A percentile compares a stretch with the other conserved stretches of the same genome.
These are phyloP conservation scores for Okamejei kenojei DNA, from an alignment of 2,797 vertebrate species.

Conservation along the genomic window DNA sequence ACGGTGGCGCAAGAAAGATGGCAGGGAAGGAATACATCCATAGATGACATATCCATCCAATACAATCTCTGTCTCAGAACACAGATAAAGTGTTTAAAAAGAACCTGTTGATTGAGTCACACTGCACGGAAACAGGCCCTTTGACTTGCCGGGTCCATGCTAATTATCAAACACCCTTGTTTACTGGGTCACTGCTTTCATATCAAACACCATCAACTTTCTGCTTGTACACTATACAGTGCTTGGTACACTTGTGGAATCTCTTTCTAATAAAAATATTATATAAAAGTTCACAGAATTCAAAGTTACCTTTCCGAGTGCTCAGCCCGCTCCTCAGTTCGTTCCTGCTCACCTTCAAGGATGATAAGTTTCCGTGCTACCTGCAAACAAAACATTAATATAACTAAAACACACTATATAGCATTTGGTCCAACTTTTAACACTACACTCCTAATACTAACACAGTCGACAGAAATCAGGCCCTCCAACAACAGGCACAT, in stretches of 20 bases:
- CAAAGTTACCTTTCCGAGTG: conserved; percentile 84
- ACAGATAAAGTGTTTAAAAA: too few species aligned
- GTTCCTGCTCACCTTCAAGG: conserved; percentile 89
- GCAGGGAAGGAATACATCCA: too few species aligned
- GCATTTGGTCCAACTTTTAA: background rate
- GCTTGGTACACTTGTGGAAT: background rate
- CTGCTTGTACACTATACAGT: too few species aligned
- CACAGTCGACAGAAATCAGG: background rate
- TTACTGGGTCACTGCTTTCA: background rate
- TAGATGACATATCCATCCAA: too few species aligned
- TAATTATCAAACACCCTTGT: background rate
- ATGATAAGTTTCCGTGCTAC: conserved; percentile 93
- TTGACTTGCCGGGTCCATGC: too few species aligned
- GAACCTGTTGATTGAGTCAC: too few species aligned
- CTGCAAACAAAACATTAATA: conserved; percentile 52
- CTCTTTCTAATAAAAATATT: background rate
- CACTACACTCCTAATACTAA: background rate
- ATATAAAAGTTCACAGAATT: background rate
- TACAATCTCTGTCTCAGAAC: too few species aligned
- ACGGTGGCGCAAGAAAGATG: too few species aligned
- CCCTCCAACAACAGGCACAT: background rate
- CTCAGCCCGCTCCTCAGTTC: conserved; percentile 91
- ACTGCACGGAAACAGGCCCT: too few species aligned
- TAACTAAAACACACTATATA: background rate
- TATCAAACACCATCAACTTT: background rate